phyloP scores from a whole-genome alignment of 2,888 invertebrate species.

The Amblyteles armatorius region DNA sequence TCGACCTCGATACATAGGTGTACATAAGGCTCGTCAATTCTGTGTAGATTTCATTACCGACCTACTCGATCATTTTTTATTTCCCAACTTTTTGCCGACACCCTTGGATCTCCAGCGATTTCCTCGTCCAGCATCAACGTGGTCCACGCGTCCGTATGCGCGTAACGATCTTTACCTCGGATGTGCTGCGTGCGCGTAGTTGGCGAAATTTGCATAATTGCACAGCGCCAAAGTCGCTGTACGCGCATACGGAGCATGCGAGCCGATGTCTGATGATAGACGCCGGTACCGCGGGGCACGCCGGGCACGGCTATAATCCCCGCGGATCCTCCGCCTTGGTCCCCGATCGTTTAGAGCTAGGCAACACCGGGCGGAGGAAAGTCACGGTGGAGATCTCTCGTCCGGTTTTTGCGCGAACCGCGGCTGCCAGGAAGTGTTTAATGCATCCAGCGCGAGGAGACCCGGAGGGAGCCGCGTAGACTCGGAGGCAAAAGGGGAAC shows the following conservation, averaged over 20 bases:
- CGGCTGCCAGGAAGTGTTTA: constrained; percentile 21
- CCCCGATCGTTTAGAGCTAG: not conserved
- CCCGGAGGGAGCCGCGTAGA: not conserved
- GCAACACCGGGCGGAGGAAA: constrained; percentile 1
- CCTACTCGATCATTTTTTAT: not conserved
- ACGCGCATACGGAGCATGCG: not conserved
- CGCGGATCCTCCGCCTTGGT: not conserved
- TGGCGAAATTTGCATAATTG: constrained; percentile 63
- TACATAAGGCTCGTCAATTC: not conserved
- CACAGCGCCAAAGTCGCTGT: constrained; percentile 8
- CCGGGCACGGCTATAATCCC: not conserved
- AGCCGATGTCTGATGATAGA: not conserved
- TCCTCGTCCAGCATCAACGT: constrained; percentile 3
- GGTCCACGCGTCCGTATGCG: not conserved
- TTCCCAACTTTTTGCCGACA: not conserved
- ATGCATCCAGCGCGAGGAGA: constrained; percentile 7
- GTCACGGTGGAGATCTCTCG: not conserved
- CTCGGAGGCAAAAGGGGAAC: not conserved
- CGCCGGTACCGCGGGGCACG: not conserved
- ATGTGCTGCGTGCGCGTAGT: constrained; percentile 6
- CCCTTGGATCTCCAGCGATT: not conserved
- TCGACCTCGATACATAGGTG: not conserved
- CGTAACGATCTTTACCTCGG: not conserved
- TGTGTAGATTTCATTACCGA: not conserved
- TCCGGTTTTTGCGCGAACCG: not conserved